Evolutionary conservation across 2,113 vertebrate genomes (phyloP), one percentile per base, ranked within the genome.

Genomic region (Pedionomus torquatus): DNA sequence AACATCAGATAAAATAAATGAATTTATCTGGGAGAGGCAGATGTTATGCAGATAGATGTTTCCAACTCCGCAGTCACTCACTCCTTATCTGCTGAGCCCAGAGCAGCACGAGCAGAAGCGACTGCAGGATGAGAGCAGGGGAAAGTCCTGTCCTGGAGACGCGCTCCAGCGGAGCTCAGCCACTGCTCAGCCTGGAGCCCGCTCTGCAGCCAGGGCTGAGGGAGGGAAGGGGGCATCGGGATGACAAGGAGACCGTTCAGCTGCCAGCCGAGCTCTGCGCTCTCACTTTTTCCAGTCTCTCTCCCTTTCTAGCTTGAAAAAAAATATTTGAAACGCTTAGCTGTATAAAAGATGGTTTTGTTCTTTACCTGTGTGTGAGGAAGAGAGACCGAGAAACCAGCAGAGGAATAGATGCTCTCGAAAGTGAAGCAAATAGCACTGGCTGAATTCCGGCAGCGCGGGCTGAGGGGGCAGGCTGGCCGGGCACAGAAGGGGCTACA

Each of bases 391-490:
- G 87, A 90, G 80, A 95, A 93, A 94, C 82, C 60, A 83, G 87
- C 86, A 91, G 65, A 60, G 88, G 92, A 97, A 96, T 93, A 93
- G 88, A 86, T 97, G 96, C 95, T 98, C 96, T 95, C 97, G 94
- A 97, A 98, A 97, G 95, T 0, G 37, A 94, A 97, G 94, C 57
- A 97, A 98, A 97, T 86, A 96, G 96, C 81, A 90, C 89, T 95
- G 94, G 96, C 96, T 97, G 11, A 94, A 97, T 92, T 96, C 97
- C 83, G 77, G 97, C 17, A 76, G 89, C 90, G 90, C 58, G 81
- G 95, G 95, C 95, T 94, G 95, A 91, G 93, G 95, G 96, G 98
- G 96, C 94, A 97, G 95, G 87, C 65, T 63, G 94, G 97, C 98
- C 97, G 95, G 76, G 17, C 85, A 85, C 48, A 89, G 89, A 43